phyloP scores from a whole-genome alignment of 1,140 invertebrate species.

The Oryctes rhinoceros region DNA sequence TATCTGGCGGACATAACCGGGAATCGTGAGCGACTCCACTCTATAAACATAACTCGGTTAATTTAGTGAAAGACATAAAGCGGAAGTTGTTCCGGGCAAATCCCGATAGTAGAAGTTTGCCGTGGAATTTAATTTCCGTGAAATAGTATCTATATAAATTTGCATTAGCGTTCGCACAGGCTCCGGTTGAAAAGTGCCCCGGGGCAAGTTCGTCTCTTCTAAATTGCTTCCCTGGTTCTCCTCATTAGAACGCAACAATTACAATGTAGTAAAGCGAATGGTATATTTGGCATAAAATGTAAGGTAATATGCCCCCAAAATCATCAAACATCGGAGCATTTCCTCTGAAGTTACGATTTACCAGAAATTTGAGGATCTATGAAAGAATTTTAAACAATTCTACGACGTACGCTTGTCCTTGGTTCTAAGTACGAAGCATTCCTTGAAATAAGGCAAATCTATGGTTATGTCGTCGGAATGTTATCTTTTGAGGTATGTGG shows the following conservation, averaged over 20 bases:
- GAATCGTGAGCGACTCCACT: slow-evolving; percentile 51
- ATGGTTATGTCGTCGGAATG: no score
- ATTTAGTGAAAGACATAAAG: slow-evolving; percentile 58
- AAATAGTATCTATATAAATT: slow-evolving; percentile 44
- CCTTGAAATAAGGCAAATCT: no score
- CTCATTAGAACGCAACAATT: slow-evolving; percentile 1
- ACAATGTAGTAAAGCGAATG: neutral
- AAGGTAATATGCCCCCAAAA: no score
- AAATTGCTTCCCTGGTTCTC: neutral
- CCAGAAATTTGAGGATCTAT: no score
- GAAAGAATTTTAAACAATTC: no score
- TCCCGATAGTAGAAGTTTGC: slow-evolving; percentile 47
- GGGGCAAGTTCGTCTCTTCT: neutral
- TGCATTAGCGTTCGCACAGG: slow-evolving; percentile 36
- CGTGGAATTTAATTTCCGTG: slow-evolving; percentile 53
- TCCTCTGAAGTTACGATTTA: no score
- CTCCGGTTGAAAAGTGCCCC: slow-evolving; percentile 25
- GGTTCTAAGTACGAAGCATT: no score
- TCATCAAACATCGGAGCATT: no score
- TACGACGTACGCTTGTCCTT: no score
- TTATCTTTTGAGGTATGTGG: no score
- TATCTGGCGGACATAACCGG: slow-evolving; percentile 37
- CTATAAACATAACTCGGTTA: slow-evolving; percentile 58
- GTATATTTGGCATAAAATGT: neutral
- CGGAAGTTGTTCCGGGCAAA: slow-evolving; percentile 50